A percentile compares a stretch with the other conserved stretches of the same genome.
These are phyloP conservation scores for Lacerta viridis DNA, from an alignment of 2,797 vertebrate genomes.

Conservation along the genomic window DNA sequence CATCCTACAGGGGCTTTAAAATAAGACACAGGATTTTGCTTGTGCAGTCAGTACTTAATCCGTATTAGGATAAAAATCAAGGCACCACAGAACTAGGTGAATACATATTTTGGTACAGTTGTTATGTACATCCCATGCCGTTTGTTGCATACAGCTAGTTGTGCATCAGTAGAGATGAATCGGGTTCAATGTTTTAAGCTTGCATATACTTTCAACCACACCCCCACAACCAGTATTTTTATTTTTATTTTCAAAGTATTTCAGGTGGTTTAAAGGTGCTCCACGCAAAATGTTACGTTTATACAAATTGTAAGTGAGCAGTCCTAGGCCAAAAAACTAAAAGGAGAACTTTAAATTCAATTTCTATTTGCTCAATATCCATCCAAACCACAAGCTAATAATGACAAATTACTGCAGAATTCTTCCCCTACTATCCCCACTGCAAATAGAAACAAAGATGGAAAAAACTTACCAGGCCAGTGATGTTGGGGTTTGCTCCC, in stretches of 20 bases:
- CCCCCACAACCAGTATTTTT: not conserved
- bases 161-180: not conserved
- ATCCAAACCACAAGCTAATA: not conserved
- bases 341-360: not conserved
- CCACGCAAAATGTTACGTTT: not conserved
- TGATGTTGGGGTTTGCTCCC: constrained; percentile 93
- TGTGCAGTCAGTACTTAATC: not conserved
- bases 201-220: not conserved
- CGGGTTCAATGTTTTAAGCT: not conserved
- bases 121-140: not conserved
- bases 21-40: not conserved
- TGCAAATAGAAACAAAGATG: not conserved
- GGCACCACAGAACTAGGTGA: not conserved
- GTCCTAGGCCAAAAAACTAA: not conserved
- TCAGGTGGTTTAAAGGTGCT: not conserved
- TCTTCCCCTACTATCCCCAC: not conserved
- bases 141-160: not conserved
- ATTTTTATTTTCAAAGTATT: not conserved
- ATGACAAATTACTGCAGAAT: not conserved
- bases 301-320: not conserved
- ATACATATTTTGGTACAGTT: not conserved
- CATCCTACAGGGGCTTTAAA: too few relatives aligned
- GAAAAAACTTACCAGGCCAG: constrained; percentile 88
- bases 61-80: not conserved
- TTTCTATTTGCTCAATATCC: not conserved